Conservation (phyloP, 2,113 vertebrate genomes). For the Rostratula benghalensis region DNA sequence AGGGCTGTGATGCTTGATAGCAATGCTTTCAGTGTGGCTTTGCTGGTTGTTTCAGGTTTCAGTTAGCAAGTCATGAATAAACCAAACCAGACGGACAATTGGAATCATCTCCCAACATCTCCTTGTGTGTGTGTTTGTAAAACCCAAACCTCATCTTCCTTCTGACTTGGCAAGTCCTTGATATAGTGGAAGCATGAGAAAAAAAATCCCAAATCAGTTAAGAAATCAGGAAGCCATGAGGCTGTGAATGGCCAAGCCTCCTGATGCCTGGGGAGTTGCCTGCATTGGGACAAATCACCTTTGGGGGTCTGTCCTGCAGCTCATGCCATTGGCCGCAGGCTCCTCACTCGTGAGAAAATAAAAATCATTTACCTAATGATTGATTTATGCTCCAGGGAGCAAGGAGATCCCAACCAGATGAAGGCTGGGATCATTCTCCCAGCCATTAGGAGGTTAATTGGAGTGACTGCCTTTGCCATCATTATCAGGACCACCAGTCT, state of each 20-base stretch:
- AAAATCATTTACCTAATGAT: background rate
- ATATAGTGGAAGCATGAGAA: background rate
- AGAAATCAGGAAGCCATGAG: background rate
- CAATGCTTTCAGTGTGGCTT: background rate
- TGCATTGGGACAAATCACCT: background rate
- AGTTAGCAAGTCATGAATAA: background rate
- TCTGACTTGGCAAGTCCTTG: background rate
- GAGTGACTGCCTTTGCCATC: background rate
- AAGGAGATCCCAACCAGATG: background rate
- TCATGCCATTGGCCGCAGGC: background rate
- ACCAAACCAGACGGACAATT: background rate
- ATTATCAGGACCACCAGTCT: background rate
- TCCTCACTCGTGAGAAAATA: background rate
- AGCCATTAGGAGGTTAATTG: too few relatives aligned
- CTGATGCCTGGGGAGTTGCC: accelerated
- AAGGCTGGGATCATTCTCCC: background rate
- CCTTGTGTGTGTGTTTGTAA: background rate
- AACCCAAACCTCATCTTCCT: background rate
- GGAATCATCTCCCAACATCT: background rate
- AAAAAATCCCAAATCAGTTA: background rate
- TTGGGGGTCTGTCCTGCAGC: background rate
- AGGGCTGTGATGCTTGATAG: background rate
- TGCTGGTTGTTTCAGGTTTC: background rate
- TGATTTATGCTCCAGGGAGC: background rate
- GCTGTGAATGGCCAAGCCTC: background rate